Evolutionary conservation across 1,140 invertebrate genomes (phyloP), one percentile per base, ranked within the genome.

Genomic region (Megathymus violae): DNA sequence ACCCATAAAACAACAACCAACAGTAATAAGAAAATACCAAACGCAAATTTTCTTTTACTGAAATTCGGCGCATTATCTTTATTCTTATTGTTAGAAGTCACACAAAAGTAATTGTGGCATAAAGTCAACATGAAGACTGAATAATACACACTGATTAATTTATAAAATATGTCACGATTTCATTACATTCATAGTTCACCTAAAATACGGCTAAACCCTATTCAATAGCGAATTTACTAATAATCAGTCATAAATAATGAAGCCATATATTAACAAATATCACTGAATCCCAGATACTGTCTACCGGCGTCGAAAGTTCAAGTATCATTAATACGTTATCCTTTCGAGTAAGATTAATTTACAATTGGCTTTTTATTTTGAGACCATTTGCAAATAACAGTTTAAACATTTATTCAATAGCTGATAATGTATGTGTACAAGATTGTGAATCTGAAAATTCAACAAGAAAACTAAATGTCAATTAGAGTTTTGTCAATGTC

Each of bases 31-130:
- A 89, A 88, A 47, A 91, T 50, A 68, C 88, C 88, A 68, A 91
- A 91, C 3, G 72, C 73, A 74, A 80, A 91, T 68, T 85, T 88
- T 63, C 76, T 83, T 67, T 80, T 85, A 67, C 82, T 84, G 61
- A 76, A 76, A 56, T 77, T 76, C 59, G 78, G 80, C 5, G 51
- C 69, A 63, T 70, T 82, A 81, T 89, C 82, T 69, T 87, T 87
- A 61, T 80, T 89, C 71, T 91, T 89, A 64, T 82, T 84, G 62
- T 77, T 84, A 59, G 77, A 62, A 16, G 74, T 74, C 41, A 90
- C 82, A 52, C 78, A 74, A 77, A 89, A 90, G 69, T 89, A 90
- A 66, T 90, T 88, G 78, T 90, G 88, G 75, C 85, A 89, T 73
- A 90, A 75, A 82, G 83, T 86, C 83, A 90, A 88, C 88, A 90